Evolutionary conservation across 2,797 vertebrate genomes (phyloP).

Genomic region (Periophthalmus magnuspinnatus): DNA sequence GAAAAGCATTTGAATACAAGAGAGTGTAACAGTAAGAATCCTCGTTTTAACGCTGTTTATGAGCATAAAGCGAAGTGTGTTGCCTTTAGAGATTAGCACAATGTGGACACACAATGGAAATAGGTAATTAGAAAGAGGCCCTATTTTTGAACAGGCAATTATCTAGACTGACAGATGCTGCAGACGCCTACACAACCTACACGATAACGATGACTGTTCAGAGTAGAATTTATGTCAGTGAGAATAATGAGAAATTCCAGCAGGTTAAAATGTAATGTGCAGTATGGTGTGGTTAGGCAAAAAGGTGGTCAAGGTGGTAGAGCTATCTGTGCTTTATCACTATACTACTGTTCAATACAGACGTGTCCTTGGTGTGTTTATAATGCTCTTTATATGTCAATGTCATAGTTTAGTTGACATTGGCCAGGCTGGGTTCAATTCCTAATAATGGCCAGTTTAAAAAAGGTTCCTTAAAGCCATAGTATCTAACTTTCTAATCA

Average conservation of each 20-base stretch:
- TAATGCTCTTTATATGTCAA: too few species aligned
- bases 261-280: not conserved
- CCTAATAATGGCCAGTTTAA: too few species aligned
- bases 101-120: not conserved
- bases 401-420: too few species aligned
- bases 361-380: not conserved
- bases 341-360: not conserved
- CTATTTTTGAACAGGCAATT: slow-evolving; percentile 9
- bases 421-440: too few species aligned
- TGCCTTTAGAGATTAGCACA: not conserved
- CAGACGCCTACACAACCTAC: slow-evolving; percentile 4
- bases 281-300: too few species aligned
- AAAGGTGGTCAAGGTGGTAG: too few species aligned
- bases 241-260: slow-evolving; percentile 2
- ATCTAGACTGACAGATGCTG: not conserved
- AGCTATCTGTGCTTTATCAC: not conserved
- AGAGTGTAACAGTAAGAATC: not conserved
- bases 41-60: not conserved
- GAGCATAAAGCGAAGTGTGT: not conserved
- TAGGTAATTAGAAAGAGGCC: not conserved
- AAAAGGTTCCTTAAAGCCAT: too few species aligned
- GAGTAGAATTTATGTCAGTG: not conserved
- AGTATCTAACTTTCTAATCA: too few species aligned
- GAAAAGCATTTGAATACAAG: slow-evolving; percentile 14
- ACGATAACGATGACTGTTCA: not conserved